Evolutionary conservation across 2,113 vertebrate genomes (phyloP), one percentile per base, ranked within the genome.

Genomic region (Toxotes jaculatrix): DNA sequence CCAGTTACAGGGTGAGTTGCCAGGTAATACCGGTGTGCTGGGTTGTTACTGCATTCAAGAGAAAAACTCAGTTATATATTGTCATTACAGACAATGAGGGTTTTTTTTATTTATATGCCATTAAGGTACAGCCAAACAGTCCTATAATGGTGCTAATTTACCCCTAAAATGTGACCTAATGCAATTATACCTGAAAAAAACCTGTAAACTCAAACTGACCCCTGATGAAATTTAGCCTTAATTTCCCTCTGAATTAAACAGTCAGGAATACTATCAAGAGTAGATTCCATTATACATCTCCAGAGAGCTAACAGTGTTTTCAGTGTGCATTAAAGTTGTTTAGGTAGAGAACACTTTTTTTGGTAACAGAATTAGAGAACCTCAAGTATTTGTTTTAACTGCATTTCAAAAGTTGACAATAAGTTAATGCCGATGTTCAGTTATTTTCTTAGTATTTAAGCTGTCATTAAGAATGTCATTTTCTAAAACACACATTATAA

Each of bases 11-110:
- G 98, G 82, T 99, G 97, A 0, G 97, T 97, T 4, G 97, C 95
- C 19, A 99, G 95, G 95, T 98, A 99, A 92, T 99, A 99, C 34
- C 97, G 96, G 79, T 99, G 98, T 51, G 98, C 97, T 2, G 98
- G 97, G 94, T 99, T 99, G 95, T 97, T 99, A 85, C 98, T 99
- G 96, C 71, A 86, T 77, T 74, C n/a, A 45, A 71, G 23, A 81
- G 23, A 74, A 36, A 3, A 59, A 19, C 51, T 78, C 53, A 34
- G 80, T 86, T 85, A 77, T 36, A 53, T 7, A 70, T 12, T n/a
- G 23, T n/a, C 51, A 4, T 53, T 67, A 21, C 9, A 60, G 45
- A 49, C 49, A 32, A 8, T 40, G 13, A 43, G 31, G 7, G 4
- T 16, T 71, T 51, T 21, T n/a, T 27, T 27, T 47, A 23, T 61